Base-by-base conservation (phyloP, 2,888 invertebrate species). In the Neoscelio sp. region DNA sequence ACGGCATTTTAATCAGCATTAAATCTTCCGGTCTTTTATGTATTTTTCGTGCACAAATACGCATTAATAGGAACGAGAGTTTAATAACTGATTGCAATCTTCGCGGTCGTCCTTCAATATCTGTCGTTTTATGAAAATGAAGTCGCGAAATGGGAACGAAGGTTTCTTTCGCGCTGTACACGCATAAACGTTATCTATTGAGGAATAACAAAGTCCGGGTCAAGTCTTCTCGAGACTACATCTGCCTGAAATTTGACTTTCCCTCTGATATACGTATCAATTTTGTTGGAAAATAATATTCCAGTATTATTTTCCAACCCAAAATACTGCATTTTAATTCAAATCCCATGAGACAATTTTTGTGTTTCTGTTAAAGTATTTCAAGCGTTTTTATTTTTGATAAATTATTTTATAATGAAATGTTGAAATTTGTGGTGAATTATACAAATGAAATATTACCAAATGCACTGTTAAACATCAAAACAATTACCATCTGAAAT, bases 151-250 rank as follows among this genome's bases (percentile, higher is more conserved):
- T 40, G 68, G 50, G 76, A 68, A 76, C 68, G 68, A 76, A 54
- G 54, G 62, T 76, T 76, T 76, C 40, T 50, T 62, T 68, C 54
- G 52, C 13, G 54, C 23, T 67, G 35, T 42, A 18, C 44, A 67
- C 52, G 48, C 52, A 48, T 7, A 15, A 60, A 35, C 28, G 64
- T 73, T 73, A 73, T 73, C 67, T 58, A 15, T 33, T 35, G 52
- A 60, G 46, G 48, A 67, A 78, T 73, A 78, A 73, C 58, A 78
- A 65, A 77, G 42, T 35, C 54, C 73, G 38, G 78, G 78, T 78
- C 78, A 68, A 78, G 67, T 68, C 62, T 33, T 44, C 60, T 67
- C 8, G 18, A 30, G 56, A 60, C 58, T 48, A 50, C 70, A 70
- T 70, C 54, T 18, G 58, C 46, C 1, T 76, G 68, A 71, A 56